Evolutionary conservation across 1,140 invertebrate species (phyloP).

Genomic region (Trinorchestia longiramus): DNA sequence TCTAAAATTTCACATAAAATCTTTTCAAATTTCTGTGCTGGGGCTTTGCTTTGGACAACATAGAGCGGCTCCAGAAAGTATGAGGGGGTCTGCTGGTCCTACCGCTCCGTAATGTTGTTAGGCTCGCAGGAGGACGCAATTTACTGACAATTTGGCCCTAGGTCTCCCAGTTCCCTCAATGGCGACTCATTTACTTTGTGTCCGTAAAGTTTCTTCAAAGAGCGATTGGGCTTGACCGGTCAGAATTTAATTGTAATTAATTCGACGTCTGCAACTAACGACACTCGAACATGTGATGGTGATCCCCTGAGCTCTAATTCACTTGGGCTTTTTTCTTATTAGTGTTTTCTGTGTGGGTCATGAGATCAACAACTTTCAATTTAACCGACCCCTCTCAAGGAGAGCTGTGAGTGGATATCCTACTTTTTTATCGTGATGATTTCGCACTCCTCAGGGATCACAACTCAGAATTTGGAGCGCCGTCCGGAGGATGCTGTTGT

Average conservation of each 20-base stretch:
- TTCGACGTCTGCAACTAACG: background rate
- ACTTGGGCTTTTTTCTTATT: background rate
- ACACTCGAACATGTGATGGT: background rate
- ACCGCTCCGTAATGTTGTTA: slow-evolving; percentile 23
- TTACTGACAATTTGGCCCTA: slow-evolving; percentile 38
- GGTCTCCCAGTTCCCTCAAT: background rate
- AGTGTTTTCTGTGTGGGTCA: background rate
- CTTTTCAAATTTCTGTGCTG: background rate
- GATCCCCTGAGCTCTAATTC: background rate
- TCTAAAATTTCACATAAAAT: background rate
- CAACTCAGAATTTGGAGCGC: background rate
- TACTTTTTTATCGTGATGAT: background rate
- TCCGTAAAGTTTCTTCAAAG: slow-evolving; percentile 44
- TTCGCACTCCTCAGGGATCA: background rate
- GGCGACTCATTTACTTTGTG: slow-evolving; percentile 39
- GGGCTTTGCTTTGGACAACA: background rate
- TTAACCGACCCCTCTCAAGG: background rate
- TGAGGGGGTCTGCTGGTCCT: background rate
- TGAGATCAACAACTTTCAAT: background rate
- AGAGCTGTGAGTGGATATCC: background rate
- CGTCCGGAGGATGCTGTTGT: background rate
- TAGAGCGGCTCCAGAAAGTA: background rate
- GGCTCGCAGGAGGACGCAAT: slow-evolving; percentile 39
- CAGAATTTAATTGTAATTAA: background rate
- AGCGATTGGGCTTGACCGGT: background rate